Evolutionary conservation across 2,888 invertebrate genomes (phyloP).

Genomic region (Aporophyla lueneburgensis): DNA sequence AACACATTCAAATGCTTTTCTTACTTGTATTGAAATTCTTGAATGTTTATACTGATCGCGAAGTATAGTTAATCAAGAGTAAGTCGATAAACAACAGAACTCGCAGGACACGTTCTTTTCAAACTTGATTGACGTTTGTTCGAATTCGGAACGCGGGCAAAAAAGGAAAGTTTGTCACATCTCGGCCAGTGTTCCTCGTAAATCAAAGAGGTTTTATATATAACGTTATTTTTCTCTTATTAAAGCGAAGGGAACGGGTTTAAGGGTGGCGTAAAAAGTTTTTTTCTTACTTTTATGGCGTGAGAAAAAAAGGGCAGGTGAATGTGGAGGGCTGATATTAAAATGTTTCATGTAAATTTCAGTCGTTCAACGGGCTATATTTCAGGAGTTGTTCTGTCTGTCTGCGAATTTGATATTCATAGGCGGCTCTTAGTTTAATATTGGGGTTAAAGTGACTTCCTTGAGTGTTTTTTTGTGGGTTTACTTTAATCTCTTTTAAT

Average conservation of each 20-base stretch:
- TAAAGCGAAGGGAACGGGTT: slow-evolving; percentile 68
- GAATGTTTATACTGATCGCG: slow-evolving; percentile 46
- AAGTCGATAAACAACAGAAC: slow-evolving; percentile 65
- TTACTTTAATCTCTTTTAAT: slow-evolving; percentile 61
- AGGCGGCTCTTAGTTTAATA: slow-evolving; percentile 85
- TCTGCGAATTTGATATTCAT: slow-evolving; percentile 88
- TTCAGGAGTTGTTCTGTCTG: slow-evolving; percentile 84
- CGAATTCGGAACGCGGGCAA: slow-evolving; percentile 70
- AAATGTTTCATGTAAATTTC: slow-evolving; percentile 91
- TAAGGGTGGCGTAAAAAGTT: slow-evolving; percentile 69
- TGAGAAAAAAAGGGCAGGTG: slow-evolving; percentile 89
- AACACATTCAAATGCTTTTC: slow-evolving; percentile 22
- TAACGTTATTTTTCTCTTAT: slow-evolving; percentile 70
- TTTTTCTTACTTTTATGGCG: slow-evolving; percentile 81
- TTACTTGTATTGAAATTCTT: slow-evolving; percentile 57
- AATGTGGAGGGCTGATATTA: slow-evolving; percentile 83
- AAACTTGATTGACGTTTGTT: slow-evolving; percentile 79
- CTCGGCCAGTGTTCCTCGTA: slow-evolving; percentile 71
- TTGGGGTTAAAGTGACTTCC: slow-evolving; percentile 73
- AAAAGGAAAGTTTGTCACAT: slow-evolving; percentile 74
- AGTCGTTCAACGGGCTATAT: slow-evolving; percentile 85
- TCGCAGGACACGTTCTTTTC: slow-evolving; percentile 69
- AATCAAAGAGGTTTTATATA: slow-evolving; percentile 76
- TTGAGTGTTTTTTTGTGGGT: slow-evolving; percentile 59
- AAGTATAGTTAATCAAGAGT: slow-evolving; percentile 58